Conservation (phyloP, 2,797 vertebrate genomes). For the Podarcis lilfordi region DNA sequence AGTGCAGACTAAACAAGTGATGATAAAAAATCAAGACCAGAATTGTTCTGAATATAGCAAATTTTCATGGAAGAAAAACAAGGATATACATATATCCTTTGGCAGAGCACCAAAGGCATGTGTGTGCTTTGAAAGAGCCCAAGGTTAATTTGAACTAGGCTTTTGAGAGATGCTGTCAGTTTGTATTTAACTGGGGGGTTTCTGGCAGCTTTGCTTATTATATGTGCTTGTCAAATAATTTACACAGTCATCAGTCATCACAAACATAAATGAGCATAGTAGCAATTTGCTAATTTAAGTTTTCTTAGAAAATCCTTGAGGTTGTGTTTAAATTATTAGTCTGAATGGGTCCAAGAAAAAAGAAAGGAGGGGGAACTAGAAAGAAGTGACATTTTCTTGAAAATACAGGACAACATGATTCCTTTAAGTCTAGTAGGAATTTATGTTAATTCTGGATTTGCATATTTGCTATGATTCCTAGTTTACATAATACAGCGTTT, state of each 20-base stretch:
- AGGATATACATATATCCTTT: slow-evolving; percentile 39
- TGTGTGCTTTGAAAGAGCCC: slow-evolving; percentile 34
- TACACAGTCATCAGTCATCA: slow-evolving; percentile 36
- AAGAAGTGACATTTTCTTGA: neutral
- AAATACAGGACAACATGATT: neutral
- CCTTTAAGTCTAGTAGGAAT: neutral
- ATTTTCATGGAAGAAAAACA: slow-evolving; percentile 20
- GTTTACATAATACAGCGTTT: neutral
- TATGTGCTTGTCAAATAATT: slow-evolving; percentile 59
- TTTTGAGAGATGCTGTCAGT: slow-evolving; percentile 47
- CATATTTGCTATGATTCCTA: neutral
- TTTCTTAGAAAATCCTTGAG: slow-evolving; percentile 21
- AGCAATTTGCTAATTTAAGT: slow-evolving; percentile 13
- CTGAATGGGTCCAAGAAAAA: neutral
- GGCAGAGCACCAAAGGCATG: slow-evolving; percentile 20
- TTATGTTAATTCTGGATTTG: neutral
- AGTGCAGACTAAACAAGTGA: neutral
- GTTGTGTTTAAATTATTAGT: neutral
- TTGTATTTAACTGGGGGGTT: slow-evolving; percentile 49
- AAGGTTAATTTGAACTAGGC: slow-evolving; percentile 55
- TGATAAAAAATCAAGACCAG: neutral
- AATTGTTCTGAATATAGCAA: slow-evolving; percentile 23
- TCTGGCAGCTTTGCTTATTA: slow-evolving; percentile 47
- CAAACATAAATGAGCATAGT: slow-evolving; percentile 21
- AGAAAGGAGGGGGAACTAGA: neutral